Evolutionary conservation across 1,140 invertebrate species (phyloP).

Genomic region (Cherax destructor): DNA sequence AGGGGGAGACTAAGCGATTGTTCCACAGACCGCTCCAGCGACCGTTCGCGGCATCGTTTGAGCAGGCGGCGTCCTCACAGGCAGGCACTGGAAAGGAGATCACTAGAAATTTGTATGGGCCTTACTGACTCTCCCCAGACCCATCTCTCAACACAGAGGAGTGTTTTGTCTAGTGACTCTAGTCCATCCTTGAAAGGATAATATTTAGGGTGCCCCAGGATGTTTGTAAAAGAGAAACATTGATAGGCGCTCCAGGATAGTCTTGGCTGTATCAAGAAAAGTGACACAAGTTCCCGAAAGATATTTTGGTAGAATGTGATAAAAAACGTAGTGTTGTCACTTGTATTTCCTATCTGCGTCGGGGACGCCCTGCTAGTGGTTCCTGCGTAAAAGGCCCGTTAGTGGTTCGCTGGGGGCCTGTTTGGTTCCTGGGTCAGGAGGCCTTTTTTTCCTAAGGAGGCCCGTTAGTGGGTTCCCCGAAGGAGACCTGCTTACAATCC

Average conservation of each 20-base stretch:
- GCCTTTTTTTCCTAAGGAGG: neutral
- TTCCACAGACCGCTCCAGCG: constrained; percentile 46
- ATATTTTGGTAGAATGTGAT: neutral
- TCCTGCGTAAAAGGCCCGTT: too few relatives aligned
- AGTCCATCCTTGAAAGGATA: constrained; percentile 5
- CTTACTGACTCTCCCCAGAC: constrained; percentile 53
- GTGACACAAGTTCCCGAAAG: neutral
- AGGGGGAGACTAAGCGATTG: constrained; percentile 27
- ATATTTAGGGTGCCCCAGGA: neutral
- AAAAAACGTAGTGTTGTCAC: neutral
- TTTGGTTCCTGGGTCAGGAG: too few relatives aligned
- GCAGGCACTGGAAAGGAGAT: neutral
- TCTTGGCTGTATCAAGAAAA: too few relatives aligned
- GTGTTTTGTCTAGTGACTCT: constrained; percentile 41
- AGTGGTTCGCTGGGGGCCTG: too few relatives aligned
- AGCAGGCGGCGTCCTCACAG: constrained; percentile 28
- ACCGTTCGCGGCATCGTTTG: constrained; percentile 45
- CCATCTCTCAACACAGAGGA: constrained; percentile 34
- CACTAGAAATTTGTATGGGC: constrained; percentile 35
- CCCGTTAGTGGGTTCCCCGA: neutral
- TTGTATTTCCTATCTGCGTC: neutral
- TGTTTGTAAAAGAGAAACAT: neutral
- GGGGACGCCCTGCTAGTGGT: too few relatives aligned
- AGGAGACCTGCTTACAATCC: neutral
- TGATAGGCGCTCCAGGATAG: neutral